Percentiles rank a stretch among this genome's conserved stretches.
Conservation (phyloP, 2,113 vertebrate genomes). For the Merops nubicus region DNA sequence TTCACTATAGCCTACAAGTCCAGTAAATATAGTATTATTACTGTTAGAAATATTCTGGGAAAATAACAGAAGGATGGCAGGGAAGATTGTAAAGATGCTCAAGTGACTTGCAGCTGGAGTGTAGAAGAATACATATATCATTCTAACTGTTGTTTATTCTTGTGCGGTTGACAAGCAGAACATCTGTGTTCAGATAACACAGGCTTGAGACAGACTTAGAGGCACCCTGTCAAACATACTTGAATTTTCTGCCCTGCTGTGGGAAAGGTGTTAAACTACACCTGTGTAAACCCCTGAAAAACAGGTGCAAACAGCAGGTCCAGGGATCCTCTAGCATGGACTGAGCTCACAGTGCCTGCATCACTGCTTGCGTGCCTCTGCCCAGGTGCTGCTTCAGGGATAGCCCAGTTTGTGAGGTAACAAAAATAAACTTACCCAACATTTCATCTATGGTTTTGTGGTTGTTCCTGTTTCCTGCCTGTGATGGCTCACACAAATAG, state of each 20-base stretch:
- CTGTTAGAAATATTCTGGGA: background rate
- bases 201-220: background rate
- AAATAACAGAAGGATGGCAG: background rate
- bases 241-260: background rate
- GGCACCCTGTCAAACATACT: background rate
- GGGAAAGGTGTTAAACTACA: background rate
- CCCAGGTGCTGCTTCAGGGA: background rate
- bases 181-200: background rate
- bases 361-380: background rate
- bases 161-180: background rate
- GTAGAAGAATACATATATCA: background rate
- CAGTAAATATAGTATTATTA: background rate
- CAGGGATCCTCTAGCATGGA: background rate
- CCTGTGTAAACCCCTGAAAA: background rate
- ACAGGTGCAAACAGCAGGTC: background rate
- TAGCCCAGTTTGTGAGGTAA: background rate
- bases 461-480: background rate
- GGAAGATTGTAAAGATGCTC: background rate
- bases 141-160: background rate
- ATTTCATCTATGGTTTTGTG: background rate
- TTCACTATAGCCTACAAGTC: background rate
- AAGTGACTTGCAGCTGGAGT: background rate
- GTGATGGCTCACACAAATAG: background rate
- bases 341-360: background rate
- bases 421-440: background rate